Conservation (phyloP, 2,113 vertebrate genomes). For the Microtus oregoni region DNA sequence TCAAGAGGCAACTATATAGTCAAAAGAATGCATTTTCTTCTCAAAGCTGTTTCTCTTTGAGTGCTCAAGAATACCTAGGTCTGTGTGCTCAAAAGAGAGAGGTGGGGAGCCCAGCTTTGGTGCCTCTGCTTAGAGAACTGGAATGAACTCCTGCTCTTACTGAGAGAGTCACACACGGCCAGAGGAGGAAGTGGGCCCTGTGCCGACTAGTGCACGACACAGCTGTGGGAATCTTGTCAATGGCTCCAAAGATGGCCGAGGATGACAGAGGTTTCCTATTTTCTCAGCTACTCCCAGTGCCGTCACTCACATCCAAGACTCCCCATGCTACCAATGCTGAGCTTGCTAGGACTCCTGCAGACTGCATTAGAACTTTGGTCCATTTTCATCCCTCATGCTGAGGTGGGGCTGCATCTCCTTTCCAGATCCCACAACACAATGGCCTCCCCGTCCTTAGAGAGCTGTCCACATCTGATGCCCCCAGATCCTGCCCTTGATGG, state of each 20-base stretch:
- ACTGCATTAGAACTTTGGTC: too few relatives aligned
- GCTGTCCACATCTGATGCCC: fast-evolving
- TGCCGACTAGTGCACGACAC: not conserved
- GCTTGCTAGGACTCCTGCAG: not conserved
- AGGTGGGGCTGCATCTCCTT: not conserved
- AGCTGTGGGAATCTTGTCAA: not conserved
- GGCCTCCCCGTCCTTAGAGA: not conserved
- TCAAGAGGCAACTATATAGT: not conserved
- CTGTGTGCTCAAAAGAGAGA: not conserved
- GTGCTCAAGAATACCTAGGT: not conserved
- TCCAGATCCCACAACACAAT: not conserved
- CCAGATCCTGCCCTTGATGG: not conserved
- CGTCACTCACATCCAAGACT: fast-evolving
- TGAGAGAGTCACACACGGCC: not conserved
- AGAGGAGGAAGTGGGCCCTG: not conserved
- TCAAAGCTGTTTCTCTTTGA: not conserved
- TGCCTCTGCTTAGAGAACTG: not conserved
- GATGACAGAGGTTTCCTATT: not conserved
- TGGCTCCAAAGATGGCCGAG: not conserved
- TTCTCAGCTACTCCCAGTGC: not conserved
- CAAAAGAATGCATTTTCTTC: not conserved
- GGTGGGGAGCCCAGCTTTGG: fast-evolving
- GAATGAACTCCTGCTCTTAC: too few relatives aligned
- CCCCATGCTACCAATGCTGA: fast-evolving
- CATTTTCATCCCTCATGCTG: not conserved